Conservation (phyloP, 2,888 invertebrate species). For the Tribolium freemani region DNA sequence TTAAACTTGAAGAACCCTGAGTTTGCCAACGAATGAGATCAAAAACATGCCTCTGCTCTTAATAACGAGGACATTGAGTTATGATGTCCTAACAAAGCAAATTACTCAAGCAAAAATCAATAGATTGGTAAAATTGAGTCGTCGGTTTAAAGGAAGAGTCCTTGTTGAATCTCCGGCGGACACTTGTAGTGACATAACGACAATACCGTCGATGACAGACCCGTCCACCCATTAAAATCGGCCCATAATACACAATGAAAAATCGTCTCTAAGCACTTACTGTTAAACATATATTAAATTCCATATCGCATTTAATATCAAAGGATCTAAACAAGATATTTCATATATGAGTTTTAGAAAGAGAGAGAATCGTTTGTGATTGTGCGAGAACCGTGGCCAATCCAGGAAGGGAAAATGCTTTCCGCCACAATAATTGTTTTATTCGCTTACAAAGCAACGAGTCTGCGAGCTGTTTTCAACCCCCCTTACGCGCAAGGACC, state of each 20-base stretch:
- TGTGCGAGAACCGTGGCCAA: conserved; percentile 66
- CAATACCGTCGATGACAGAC: conserved; percentile 41
- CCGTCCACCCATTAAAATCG: conserved; percentile 48
- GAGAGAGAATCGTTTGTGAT: conserved; percentile 62
- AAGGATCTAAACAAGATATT: conserved; percentile 55
- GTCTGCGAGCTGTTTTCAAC: conserved; percentile 54
- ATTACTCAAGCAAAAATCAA: conserved; percentile 27
- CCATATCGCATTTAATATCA: conserved; percentile 57
- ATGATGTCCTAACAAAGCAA: conserved; percentile 17
- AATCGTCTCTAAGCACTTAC: conserved; percentile 38
- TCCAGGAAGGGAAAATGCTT: conserved; percentile 65
- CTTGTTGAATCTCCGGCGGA: conserved; percentile 7
- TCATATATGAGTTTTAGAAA: conserved; percentile 49
- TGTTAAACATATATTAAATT: conserved; percentile 60
- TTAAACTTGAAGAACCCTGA: too few relatives aligned
- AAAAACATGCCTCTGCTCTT: background rate
- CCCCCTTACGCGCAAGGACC: conserved; percentile 42
- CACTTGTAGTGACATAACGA: conserved; percentile 33
- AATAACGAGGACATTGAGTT: background rate
- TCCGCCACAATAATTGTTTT: conserved; percentile 69
- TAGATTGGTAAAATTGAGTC: conserved; percentile 25
- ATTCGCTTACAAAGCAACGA: conserved; percentile 63
- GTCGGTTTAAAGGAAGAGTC: conserved; percentile 17
- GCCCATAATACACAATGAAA: conserved; percentile 39
- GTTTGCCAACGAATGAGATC: background rate